Conservation (phyloP, 2,888 invertebrate genomes). For the Hipparchia semele region DNA sequence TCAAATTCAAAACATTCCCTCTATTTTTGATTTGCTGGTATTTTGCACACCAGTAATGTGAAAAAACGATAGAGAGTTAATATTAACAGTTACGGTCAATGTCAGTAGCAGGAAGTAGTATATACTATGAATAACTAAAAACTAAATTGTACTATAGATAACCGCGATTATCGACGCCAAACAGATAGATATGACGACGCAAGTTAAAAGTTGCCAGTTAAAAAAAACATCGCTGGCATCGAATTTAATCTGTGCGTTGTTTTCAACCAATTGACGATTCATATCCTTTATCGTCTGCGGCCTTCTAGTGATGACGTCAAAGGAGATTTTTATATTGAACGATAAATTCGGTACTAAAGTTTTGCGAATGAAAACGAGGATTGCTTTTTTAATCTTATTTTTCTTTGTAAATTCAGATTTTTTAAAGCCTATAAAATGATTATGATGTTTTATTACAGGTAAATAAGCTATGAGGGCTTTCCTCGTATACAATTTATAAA, state of each 20-base stretch:
- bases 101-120: not conserved
- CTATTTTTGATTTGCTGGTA: not conserved
- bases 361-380: slow-evolving; percentile 12
- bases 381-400: slow-evolving; percentile 13
- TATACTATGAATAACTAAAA: slow-evolving; percentile 1
- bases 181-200: slow-evolving; percentile 22
- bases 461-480: not conserved
- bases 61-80: no score
- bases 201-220: slow-evolving; percentile 31
- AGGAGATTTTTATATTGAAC: slow-evolving; percentile 38
- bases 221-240: slow-evolving; percentile 34
- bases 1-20: not conserved
- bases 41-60: not conserved
- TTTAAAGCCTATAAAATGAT: slow-evolving; percentile 8
- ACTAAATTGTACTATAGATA: not conserved
- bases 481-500: not conserved
- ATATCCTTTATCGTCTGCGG: slow-evolving; percentile 43
- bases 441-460: not conserved
- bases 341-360: slow-evolving; percentile 15
- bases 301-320: slow-evolving; percentile 46
- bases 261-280: slow-evolving; percentile 25
- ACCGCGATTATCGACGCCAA: slow-evolving; percentile 10
- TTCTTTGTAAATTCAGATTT: not conserved
- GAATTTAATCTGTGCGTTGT: slow-evolving; percentile 37
- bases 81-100: no score